Evolutionary conservation across 2,113 vertebrate species (phyloP).

Genomic region (Esox niger): DNA sequence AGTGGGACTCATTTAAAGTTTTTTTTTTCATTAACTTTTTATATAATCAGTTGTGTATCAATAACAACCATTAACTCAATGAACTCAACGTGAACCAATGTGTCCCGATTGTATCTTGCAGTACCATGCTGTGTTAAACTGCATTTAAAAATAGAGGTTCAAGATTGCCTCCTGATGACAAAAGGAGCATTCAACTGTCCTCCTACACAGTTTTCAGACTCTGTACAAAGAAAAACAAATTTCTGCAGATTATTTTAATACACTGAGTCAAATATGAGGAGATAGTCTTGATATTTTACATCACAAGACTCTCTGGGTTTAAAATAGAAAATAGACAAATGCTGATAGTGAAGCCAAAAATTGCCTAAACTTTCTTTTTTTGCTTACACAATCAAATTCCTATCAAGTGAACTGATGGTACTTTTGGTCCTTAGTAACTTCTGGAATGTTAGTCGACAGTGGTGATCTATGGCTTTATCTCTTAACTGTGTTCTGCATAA

Average conservation of each 20-base stretch:
- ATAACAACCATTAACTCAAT: neutral
- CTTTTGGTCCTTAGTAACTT: conserved; percentile 22
- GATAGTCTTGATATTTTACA: conserved; percentile 38
- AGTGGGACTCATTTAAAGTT: too few species aligned
- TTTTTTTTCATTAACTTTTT: neutral
- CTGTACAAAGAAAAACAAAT: conserved; percentile 29
- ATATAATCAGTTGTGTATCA: neutral
- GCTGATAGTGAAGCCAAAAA: too few species aligned
- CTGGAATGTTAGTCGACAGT: conserved; percentile 19
- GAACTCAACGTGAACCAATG: neutral
- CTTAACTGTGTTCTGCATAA: conserved; percentile 28
- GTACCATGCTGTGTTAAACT: neutral
- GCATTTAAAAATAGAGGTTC: neutral
- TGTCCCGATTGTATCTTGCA: neutral
- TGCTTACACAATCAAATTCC: too few species aligned
- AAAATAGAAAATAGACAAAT: conserved; percentile 30
- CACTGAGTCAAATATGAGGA: conserved; percentile 18
- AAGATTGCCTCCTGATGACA: neutral
- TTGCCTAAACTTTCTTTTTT: too few species aligned
- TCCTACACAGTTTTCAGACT: neutral
- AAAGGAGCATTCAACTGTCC: conserved; percentile 10
- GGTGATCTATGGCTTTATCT: conserved; percentile 17
- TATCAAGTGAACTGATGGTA: too few species aligned
- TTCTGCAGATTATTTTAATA: conserved; percentile 52
- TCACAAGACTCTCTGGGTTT: conserved; percentile 12